A percentile compares a stretch with the other conserved stretches of the same genome.
Evolutionary conservation across 2,113 vertebrate species (phyloP).

Genomic region (Stomatorhinus ivindoensis): DNA sequence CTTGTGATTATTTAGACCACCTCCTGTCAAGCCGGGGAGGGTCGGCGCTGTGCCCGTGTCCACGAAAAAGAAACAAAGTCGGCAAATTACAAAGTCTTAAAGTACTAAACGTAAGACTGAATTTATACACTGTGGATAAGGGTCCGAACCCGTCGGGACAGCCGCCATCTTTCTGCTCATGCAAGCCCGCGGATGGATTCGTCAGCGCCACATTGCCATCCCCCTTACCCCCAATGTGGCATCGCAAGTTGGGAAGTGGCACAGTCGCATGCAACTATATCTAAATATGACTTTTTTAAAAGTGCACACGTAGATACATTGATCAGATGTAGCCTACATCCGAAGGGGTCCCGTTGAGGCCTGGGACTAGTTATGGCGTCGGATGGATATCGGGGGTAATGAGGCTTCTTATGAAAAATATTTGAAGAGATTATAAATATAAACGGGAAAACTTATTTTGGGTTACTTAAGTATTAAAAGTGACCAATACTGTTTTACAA

Average conservation of each 20-base stretch:
- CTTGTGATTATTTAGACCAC: background rate
- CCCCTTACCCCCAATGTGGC: background rate
- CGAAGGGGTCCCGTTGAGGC: background rate
- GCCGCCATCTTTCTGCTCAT: slow-evolving; percentile 20
- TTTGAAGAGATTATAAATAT: background rate
- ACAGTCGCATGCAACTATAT: background rate
- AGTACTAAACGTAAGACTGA: background rate
- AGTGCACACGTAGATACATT: background rate
- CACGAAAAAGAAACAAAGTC: background rate
- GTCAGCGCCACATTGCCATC: background rate
- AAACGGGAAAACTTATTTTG: background rate
- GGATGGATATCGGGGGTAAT: slow-evolving; percentile 5
- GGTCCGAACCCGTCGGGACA: background rate
- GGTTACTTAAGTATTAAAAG: background rate
- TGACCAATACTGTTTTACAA: background rate
- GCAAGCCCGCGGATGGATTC: slow-evolving; percentile 14
- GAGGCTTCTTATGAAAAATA: slow-evolving; percentile 4
- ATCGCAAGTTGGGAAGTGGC: background rate
- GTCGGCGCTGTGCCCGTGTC: background rate
- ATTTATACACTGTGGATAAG: background rate
- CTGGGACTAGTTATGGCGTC: slow-evolving; percentile 13
- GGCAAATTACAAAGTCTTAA: background rate
- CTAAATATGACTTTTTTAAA: background rate
- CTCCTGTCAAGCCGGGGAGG: background rate
- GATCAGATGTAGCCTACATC: background rate